These are phyloP conservation scores for rabbit (Oryctolagus cuniculus) DNA, from an alignment of 2,113 vertebrate species.

Conservation along the genomic window mOryCun1.1 NC_091453.1:79782501-79783000, in stretches of 20 bases:
- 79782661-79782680: not conserved
- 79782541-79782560: not conserved
- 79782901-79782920: not conserved
- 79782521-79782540: not conserved
- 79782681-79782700: not conserved
- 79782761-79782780: not conserved
- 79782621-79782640: not conserved
- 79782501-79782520: not conserved
- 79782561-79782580: not conserved
- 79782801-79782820: not conserved
- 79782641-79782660: not conserved
- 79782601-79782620: slow-evolving; percentile 27
- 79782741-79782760: not conserved
- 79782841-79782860: not conserved
- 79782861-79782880: not conserved
- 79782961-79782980: not conserved
- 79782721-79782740: not conserved
- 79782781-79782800: not conserved
- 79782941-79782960: not conserved
- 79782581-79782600: not conserved
- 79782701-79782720: not conserved
- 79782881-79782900: not conserved
- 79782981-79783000: not conserved
- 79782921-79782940: not conserved
- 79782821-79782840: not conserved